These are phyloP conservation scores for Heliangelus exortis DNA, from an alignment of 2,797 vertebrate species.

Conservation along the genomic window DNA sequence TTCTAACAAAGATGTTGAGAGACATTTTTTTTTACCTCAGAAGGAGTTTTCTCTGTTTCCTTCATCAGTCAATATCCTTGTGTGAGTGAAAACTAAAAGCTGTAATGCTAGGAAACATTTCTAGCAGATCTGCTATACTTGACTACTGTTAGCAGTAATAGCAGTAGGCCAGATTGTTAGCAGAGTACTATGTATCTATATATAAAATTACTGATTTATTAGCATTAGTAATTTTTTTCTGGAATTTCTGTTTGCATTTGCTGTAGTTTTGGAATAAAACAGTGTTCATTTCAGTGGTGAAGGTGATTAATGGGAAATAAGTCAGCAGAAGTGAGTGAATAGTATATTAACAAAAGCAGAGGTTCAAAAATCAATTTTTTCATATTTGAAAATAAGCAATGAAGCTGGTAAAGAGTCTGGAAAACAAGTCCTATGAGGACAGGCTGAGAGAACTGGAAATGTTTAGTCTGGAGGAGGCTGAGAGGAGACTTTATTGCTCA, in stretches of 20 bases:
- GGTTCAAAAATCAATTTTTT: no score
- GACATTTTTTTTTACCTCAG: not conserved
- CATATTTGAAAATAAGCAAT: no score
- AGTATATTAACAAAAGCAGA: not conserved
- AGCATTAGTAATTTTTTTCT: not conserved
- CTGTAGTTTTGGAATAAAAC: not conserved
- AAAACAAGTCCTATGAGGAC: no score
- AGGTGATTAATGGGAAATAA: not conserved
- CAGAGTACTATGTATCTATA: not conserved
- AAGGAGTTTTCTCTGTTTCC: not conserved
- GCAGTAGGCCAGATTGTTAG: not conserved
- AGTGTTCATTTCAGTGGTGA: not conserved
- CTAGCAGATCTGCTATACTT: not conserved
- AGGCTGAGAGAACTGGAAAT: no score
- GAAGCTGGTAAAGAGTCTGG: no score
- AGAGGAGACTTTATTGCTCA: no score
- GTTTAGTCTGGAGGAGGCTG: no score
- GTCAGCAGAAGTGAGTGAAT: not conserved
- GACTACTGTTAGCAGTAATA: not conserved
- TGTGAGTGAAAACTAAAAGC: not conserved
- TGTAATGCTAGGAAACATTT: not conserved
- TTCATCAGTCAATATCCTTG: not conserved
- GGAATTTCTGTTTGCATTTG: not conserved
- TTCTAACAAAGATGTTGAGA: not conserved
- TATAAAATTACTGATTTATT: not conserved